Conservation (phyloP, 2,113 vertebrate genomes). For the Daubentonia madagascariensis region DNA sequence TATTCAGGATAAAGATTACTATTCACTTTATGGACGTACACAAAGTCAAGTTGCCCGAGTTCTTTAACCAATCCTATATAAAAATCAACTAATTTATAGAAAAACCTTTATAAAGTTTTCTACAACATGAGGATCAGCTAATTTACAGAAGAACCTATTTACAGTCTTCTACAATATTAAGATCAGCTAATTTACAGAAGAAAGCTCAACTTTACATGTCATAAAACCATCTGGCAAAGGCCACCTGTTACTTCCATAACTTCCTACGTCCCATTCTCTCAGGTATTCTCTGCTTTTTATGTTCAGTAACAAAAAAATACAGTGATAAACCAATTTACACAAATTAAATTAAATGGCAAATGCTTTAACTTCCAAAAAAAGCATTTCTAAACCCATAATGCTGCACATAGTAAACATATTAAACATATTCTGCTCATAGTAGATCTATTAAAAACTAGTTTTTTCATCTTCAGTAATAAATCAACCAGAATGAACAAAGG, state of each 20-base stretch:
- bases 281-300: not conserved
- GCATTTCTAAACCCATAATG: not conserved
- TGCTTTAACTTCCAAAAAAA: not conserved
- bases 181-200: conserved; percentile 37
- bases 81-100: conserved; percentile 46
- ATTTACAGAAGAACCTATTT: not conserved
- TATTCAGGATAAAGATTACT: not conserved
- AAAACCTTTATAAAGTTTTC: not conserved
- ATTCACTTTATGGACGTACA: not conserved
- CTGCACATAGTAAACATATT: not conserved
- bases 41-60: not conserved
- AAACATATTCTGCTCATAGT: not conserved
- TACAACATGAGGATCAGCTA: not conserved
- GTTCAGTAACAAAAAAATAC: not conserved
- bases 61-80: not conserved
- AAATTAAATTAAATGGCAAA: not conserved
- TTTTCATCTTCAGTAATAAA: not conserved
- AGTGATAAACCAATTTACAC: not conserved
- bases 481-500: not conserved
- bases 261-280: not conserved
- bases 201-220: not conserved
- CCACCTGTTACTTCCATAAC: not conserved
- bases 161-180: not conserved
- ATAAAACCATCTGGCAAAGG: not conserved
- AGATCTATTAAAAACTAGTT: not conserved